Evolutionary conservation across 2,888 invertebrate genomes (phyloP).

Genomic region (Cataglyphis albicans): DNA sequence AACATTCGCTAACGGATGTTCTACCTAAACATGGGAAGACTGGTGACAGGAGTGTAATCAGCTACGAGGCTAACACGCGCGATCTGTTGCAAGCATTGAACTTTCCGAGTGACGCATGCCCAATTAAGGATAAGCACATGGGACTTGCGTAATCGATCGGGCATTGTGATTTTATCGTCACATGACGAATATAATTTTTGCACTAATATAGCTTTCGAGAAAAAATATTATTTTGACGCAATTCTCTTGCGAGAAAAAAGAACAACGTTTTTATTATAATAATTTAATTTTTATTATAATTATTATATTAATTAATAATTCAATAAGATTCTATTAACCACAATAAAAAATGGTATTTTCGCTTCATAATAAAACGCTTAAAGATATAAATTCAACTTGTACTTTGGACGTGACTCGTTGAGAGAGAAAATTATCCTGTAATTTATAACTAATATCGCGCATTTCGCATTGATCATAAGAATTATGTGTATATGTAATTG

Average conservation of each 20-base stretch:
- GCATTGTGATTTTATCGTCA: conserved; percentile 38
- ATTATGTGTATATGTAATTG: conserved; percentile 12
- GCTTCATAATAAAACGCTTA: neutral
- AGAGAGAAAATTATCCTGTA: conserved; percentile 10
- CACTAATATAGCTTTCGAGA: neutral
- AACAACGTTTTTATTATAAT: neutral
- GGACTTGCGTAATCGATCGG: conserved; percentile 52
- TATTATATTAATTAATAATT: neutral
- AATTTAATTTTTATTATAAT: too few species aligned
- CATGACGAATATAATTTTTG: conserved; percentile 7
- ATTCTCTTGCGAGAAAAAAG: neutral
- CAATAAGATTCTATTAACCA: neutral
- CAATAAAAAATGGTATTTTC: neutral
- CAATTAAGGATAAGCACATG: conserved; percentile 74
- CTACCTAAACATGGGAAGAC: conserved; percentile 76
- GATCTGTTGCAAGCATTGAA: conserved; percentile 83
- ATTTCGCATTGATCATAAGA: neutral
- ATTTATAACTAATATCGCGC: conserved; percentile 1
- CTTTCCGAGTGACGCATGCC: conserved; percentile 78
- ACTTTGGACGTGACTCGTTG: conserved; percentile 4
- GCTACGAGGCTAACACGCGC: conserved; percentile 64
- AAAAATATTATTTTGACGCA: neutral
- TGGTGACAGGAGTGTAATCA: conserved; percentile 72
- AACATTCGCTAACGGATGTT: conserved; percentile 66
- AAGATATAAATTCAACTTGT: neutral